Conservation (phyloP, 2,888 invertebrate species). For the Thereva nobilitata region DNA sequence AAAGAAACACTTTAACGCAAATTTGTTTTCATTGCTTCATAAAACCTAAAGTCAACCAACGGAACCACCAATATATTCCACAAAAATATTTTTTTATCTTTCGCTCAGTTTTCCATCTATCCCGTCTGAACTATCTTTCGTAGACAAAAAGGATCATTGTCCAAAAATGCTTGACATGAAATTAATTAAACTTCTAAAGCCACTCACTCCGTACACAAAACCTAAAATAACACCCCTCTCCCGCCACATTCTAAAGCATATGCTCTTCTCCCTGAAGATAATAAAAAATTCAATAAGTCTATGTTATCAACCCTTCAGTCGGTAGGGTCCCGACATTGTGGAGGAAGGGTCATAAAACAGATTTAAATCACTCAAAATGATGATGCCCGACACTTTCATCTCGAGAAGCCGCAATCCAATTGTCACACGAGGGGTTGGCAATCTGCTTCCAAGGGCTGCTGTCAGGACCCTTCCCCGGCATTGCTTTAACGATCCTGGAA, state of each 20-base stretch:
- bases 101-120: no score
- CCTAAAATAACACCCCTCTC: conserved; percentile 2
- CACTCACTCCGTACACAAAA: no score
- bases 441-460: conserved; percentile 6
- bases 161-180: no score
- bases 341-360: conserved; percentile 34
- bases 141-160: no score
- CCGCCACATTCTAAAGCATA: conserved; percentile 12
- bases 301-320: conserved; percentile 32
- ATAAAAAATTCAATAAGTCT: conserved; percentile 28
- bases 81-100: no score
- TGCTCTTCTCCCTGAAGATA: conserved; percentile 14
- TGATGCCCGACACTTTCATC: conserved; percentile 26
- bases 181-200: no score
- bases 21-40: no score
- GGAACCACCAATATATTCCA: no score
- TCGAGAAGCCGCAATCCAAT: conserved; percentile 33
- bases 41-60: no score
- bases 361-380: conserved; percentile 42
- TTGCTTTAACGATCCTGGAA: conserved; percentile 5
- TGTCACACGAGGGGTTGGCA: conserved; percentile 11
- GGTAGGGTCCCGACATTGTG: conserved; percentile 2
- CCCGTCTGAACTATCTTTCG: no score
- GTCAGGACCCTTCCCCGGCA: conserved; percentile 9
- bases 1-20: no score